Conservation (phyloP, 2,888 invertebrate genomes). For the Caenorhabditis zanzibari region DNA sequence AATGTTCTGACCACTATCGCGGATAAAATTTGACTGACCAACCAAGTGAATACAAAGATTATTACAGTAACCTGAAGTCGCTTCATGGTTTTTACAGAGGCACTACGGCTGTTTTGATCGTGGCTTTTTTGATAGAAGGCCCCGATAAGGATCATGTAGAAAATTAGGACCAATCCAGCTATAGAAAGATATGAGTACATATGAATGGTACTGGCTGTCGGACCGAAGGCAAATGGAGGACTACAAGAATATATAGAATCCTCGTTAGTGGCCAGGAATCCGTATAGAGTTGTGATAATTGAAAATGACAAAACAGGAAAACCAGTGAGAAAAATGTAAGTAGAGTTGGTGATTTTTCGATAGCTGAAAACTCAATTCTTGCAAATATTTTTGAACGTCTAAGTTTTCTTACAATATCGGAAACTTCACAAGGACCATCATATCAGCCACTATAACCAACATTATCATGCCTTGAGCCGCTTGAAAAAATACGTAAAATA, state of each 20-base stretch:
- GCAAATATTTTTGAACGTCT: background rate
- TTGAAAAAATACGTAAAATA: slow-evolving; percentile 27
- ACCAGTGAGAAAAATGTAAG: background rate
- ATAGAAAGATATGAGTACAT: slow-evolving; percentile 1
- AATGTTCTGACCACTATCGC: background rate
- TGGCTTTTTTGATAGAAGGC: background rate
- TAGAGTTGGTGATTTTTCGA: background rate
- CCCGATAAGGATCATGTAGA: slow-evolving; percentile 1
- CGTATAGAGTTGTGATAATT: background rate
- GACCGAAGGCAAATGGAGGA: background rate
- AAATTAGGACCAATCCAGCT: background rate
- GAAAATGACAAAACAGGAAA: background rate
- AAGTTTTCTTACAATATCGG: background rate
- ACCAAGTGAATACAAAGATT: slow-evolving; percentile 14
- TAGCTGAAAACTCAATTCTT: slow-evolving; percentile 20
- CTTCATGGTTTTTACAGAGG: slow-evolving; percentile 1
- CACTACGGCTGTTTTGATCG: background rate
- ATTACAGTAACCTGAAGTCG: slow-evolving; percentile 14
- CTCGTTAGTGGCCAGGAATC: background rate
- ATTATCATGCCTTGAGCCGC: slow-evolving; percentile 22
- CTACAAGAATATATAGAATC: background rate
- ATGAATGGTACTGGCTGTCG: background rate
- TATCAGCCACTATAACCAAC: slow-evolving; percentile 25
- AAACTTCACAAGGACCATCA: slow-evolving; percentile 12
- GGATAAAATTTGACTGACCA: slow-evolving; percentile 10